Percentiles rank a stretch among this genome's conserved stretches.
These are phyloP conservation scores for Anguilla japonica DNA, from an alignment of 2,113 vertebrate species.

Conservation along the genomic window DNA sequence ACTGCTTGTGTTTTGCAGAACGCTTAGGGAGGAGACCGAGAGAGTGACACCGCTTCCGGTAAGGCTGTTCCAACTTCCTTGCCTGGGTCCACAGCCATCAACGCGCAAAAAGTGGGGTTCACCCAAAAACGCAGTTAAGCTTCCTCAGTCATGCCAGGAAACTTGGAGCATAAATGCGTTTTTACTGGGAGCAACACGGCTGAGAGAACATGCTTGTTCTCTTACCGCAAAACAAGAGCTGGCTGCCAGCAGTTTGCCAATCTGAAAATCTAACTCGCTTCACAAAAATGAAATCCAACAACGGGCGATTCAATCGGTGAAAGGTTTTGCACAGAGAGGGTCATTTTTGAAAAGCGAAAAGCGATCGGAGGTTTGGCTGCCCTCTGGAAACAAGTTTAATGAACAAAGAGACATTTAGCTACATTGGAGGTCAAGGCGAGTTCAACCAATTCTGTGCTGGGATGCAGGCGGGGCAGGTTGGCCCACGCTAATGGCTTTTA, in stretches of 20 bases:
- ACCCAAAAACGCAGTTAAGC: not conserved
- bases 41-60: not conserved
- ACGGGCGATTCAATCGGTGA: not conserved
- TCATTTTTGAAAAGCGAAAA: constrained; percentile 1
- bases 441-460: constrained; percentile 70
- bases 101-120: not conserved
- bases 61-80: not conserved
- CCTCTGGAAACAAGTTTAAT: constrained; percentile 67
- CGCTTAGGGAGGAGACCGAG: not conserved
- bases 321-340: not conserved
- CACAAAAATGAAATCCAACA: not conserved
- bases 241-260: not conserved
- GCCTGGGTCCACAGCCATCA: not conserved
- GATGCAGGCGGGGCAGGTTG: constrained; percentile 66
- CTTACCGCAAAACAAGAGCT: too few species aligned
- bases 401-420: constrained; percentile 50
- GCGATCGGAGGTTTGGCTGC: constrained; percentile 54
- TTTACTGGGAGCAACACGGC: not conserved
- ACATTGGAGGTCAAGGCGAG: constrained; percentile 71
- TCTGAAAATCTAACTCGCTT: not conserved
- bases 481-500: constrained; percentile 73
- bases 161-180: not conserved
- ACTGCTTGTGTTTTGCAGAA: not conserved
- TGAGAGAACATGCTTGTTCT: not conserved
- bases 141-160: not conserved